Evolutionary conservation across 2,797 vertebrate species (phyloP).

Genomic region (Aselliscus stoliczkanus): DNA sequence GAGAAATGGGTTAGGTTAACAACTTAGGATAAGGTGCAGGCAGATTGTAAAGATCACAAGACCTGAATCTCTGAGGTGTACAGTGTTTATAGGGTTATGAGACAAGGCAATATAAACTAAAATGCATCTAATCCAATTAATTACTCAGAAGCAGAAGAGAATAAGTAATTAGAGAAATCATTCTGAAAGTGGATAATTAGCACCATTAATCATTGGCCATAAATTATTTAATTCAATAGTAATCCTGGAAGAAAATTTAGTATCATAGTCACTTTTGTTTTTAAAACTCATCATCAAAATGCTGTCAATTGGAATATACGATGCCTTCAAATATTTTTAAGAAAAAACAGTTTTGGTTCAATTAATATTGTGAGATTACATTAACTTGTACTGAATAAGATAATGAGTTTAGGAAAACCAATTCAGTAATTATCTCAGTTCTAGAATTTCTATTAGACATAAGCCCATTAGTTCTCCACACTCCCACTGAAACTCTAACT

Average conservation of each 20-base stretch:
- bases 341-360: constrained; percentile 17
- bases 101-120: constrained; percentile 18
- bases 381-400: constrained; percentile 55
- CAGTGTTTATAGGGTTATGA: background rate
- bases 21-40: background rate
- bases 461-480: constrained; percentile 24
- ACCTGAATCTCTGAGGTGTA: background rate
- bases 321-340: constrained; percentile 25
- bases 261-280: constrained; percentile 60
- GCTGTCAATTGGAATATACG: constrained; percentile 51
- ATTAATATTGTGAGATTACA: constrained; percentile 58
- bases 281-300: constrained; percentile 58
- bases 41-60: background rate
- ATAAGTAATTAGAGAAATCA: constrained; percentile 67
- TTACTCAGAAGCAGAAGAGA: constrained; percentile 53
- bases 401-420: constrained; percentile 64
- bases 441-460: constrained; percentile 42
- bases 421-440: constrained; percentile 55
- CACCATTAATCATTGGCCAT: constrained; percentile 70
- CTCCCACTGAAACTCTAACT: background rate
- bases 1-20: background rate
- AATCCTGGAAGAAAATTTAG: constrained; percentile 55
- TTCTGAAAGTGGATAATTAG: constrained; percentile 74
- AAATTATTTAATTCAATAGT: constrained; percentile 69
- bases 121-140: constrained; percentile 56